These are phyloP conservation scores for Pocillopora verrucosa DNA, from an alignment of 64 coral and sea anemone species.

Conservation along the genomic window DNA sequence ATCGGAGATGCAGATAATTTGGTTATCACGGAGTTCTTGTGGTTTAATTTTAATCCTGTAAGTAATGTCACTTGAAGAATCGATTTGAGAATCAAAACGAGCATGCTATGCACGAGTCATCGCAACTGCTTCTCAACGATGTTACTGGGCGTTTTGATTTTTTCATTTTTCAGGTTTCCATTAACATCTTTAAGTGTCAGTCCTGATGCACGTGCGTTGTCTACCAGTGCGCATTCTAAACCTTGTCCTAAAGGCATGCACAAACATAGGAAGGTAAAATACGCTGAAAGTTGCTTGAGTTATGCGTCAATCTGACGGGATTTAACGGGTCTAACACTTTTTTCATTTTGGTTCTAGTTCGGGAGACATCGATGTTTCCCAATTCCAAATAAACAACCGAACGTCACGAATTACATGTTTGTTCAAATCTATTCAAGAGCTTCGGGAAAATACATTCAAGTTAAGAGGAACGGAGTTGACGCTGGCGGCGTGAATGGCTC, in stretches of 20 bases:
- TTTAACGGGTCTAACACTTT: background rate
- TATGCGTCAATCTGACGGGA: too few relatives aligned
- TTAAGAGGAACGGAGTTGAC: constrained; percentile 10
- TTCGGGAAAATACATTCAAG: constrained; percentile 12
- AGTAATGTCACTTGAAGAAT: constrained; percentile 6
- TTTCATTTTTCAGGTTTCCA: constrained; percentile 20
- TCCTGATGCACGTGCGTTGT: background rate
- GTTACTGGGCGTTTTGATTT: too few relatives aligned
- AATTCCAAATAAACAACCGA: background rate
- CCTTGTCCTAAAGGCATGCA: background rate
- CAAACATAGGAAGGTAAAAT: background rate
- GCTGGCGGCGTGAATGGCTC: constrained; percentile 18
- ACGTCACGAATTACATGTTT: background rate
- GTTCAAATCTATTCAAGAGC: constrained; percentile 47
- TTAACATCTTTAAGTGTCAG: constrained; percentile 3
- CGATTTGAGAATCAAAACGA: background rate
- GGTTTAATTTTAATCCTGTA: constrained; percentile 27
- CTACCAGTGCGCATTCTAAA: too few relatives aligned
- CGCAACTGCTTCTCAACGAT: too few relatives aligned
- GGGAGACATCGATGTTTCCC: background rate
- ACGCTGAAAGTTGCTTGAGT: background rate
- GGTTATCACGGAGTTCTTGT: background rate
- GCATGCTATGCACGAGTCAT: too few relatives aligned
- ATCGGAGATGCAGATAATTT: background rate
- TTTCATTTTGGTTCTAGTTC: background rate